Evolutionary conservation across 1,140 invertebrate species (phyloP), one percentile per base, ranked within the genome.

Genomic region (Drosophila elegans): DNA sequence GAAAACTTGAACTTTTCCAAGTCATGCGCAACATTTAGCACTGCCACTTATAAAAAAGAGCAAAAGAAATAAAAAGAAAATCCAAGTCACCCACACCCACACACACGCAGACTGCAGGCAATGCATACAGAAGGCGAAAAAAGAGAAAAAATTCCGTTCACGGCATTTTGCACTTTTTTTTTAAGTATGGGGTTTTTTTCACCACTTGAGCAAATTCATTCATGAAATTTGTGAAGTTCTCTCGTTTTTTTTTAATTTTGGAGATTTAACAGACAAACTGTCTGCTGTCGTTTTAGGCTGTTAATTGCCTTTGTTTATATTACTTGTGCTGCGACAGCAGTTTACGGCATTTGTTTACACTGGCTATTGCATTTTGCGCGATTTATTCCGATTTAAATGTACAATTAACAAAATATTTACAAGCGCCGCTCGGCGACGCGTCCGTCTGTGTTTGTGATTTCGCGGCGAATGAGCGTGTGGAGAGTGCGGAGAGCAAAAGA

Each of bases 61-160:
- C 2, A 41, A 34, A 16, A 4, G 12, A 55, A 32, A 9, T n/a
- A 44, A 21, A 9, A 52, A 2, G 10, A 45, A 21, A 45, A 12
- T 7, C 25, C 46, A 34, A 62, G 52, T 38, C 39, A 52, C 32
- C 54, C 29, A 39, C 39, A 52, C 32, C 54, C 45, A 66, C 38
- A 39, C 53, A 59, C 13, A 52, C 4, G 51, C n/a, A 62, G 12
- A 62, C 46, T 34, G 46, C 29, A 56, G 39, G 48, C 64, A 38
- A 84, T 85, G 81, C 81, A 84, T 85, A 84, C 81, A 85, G 51
- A 84, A 81, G 57, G 54, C 75, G 72, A 80, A 67, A 81, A 39
- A 71, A 71, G 61, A 69, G 32, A 74, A 55, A 55, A 49, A 76
- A 84, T 54, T 67, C 49, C 53, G 52, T 78, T 67, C 39, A 48